Evolutionary conservation across 1,140 invertebrate species (phyloP), one percentile per base, ranked within the genome.

Genomic region (Heterodera carotae): DNA sequence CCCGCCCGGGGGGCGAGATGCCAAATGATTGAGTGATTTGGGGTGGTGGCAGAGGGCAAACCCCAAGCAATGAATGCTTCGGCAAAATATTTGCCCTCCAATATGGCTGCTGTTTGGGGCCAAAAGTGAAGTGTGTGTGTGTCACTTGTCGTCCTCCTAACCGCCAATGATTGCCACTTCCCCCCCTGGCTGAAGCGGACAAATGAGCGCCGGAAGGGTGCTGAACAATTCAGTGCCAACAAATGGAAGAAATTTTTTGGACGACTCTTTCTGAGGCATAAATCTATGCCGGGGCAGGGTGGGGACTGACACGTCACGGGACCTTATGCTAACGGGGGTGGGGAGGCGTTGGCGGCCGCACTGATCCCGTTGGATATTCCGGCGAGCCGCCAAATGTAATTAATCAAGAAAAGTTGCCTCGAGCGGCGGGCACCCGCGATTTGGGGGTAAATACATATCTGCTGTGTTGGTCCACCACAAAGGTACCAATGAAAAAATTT

Each of bases 381-480:
- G 39, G 12, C 39, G 48, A 18, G 22, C 12, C 12, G 18, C 22
- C 18, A 22, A 53, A 53, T 53, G 48, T 18, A 53, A 53, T 53
- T 53, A 53, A 53, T 53, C 48, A 53, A 53, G 48, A 53, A n/a
- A 53, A 53, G 48, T 53, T 53, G 48, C 48, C 48, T 53, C 48
- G 12, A 18, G 48, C 39, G 39, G 39, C 48, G 48, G 48, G 48
- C 48, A 53, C 48, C 12, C n/a, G n/a, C n/a, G 48, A 53, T 53
- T 53, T 12, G 12, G 48, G 48, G 48, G 6, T n/a, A n/a, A n/a
- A n/a, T n/a, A n/a, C n/a, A n/a, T n/a, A n/a, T n/a, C n/a, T n/a
- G n/a, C n/a, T n/a, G 39, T 43, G 39, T 53, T 53, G 18, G 48
- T 53, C 48, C 18, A 53, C 48, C 48, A 53, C 48, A 53, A 53